Percentiles rank a stretch among this genome's conserved stretches.
Conservation (phyloP, 2,888 invertebrate genomes). For the Drosophila pseudotakahashii region DNA sequence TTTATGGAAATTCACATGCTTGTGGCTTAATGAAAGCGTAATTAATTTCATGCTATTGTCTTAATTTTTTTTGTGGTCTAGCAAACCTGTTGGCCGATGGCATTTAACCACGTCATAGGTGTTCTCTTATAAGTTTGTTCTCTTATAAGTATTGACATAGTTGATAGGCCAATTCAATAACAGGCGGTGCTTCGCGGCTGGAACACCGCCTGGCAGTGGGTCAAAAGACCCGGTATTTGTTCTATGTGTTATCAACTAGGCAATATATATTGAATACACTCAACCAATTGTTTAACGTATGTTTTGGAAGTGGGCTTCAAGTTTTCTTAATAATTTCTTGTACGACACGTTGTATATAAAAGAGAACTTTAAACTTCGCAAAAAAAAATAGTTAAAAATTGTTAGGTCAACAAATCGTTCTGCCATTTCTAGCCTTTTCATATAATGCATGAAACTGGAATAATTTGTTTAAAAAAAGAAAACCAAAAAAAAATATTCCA, state of each 20-base stretch:
- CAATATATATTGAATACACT: too few relatives aligned
- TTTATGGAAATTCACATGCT: constrained; percentile 20
- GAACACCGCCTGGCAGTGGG: constrained; percentile 39
- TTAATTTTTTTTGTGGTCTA: not conserved
- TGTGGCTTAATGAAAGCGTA: constrained; percentile 12
- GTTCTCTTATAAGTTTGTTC: constrained; percentile 3
- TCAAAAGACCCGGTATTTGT: constrained; percentile 21
- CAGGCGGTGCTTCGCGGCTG: constrained; percentile 37
- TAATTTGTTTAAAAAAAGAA: too few relatives aligned
- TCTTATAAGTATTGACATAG: not conserved
- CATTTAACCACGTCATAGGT: constrained; percentile 7
- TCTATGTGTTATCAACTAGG: constrained; percentile 10
- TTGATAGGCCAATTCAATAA: not conserved
- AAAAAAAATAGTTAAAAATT: too few relatives aligned
- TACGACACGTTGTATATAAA: too few relatives aligned
- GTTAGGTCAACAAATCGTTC: too few relatives aligned
- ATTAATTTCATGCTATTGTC: constrained; percentile 9
- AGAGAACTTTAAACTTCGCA: too few relatives aligned
- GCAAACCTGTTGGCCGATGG: not conserved
- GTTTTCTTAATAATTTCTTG: too few relatives aligned
- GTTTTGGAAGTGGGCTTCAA: too few relatives aligned
- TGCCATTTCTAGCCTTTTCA: too few relatives aligned
- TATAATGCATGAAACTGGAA: too few relatives aligned
- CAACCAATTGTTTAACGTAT: too few relatives aligned
- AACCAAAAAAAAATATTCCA: too few relatives aligned